These are phyloP conservation scores for Resseliella maxima DNA, from an alignment of 2,888 invertebrate genomes.

Conservation along the genomic window DNA sequence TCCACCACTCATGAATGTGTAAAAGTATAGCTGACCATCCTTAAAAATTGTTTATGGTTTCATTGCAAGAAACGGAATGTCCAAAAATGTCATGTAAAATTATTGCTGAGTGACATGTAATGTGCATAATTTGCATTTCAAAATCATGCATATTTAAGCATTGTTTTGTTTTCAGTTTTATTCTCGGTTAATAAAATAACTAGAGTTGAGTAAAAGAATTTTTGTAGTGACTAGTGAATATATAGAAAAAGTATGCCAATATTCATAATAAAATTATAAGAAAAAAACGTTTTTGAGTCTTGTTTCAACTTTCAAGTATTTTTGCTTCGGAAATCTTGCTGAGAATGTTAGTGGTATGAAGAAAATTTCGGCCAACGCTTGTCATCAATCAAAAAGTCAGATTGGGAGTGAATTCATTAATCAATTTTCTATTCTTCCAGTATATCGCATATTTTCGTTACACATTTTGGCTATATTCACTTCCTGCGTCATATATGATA, in stretches of 20 bases:
- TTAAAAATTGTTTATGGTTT: not conserved
- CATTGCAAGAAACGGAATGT: not conserved
- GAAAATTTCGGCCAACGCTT: not conserved
- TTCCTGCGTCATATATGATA: constrained; percentile 7
- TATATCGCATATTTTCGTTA: not conserved
- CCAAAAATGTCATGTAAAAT: not conserved
- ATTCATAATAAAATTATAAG: too few relatives aligned
- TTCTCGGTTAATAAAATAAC: not conserved
- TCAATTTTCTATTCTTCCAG: not conserved
- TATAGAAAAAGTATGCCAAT: too few relatives aligned
- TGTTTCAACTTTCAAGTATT: too few relatives aligned
- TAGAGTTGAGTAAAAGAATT: too few relatives aligned
- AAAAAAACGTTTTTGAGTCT: not conserved
- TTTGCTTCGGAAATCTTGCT: too few relatives aligned
- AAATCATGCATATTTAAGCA: not conserved
- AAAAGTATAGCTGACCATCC: not conserved
- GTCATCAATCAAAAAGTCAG: constrained; percentile 41
- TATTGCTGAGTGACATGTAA: constrained; percentile 41
- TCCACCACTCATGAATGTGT: not conserved
- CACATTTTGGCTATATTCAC: not conserved
- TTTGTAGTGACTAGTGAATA: too few relatives aligned
- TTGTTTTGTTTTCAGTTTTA: not conserved
- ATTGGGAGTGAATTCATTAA: not conserved
- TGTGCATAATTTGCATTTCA: constrained; percentile 32
- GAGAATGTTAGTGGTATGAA: not conserved